Evolutionary conservation across 2,888 invertebrate species (phyloP).

Genomic region (Cosmopolites sordidus): DNA sequence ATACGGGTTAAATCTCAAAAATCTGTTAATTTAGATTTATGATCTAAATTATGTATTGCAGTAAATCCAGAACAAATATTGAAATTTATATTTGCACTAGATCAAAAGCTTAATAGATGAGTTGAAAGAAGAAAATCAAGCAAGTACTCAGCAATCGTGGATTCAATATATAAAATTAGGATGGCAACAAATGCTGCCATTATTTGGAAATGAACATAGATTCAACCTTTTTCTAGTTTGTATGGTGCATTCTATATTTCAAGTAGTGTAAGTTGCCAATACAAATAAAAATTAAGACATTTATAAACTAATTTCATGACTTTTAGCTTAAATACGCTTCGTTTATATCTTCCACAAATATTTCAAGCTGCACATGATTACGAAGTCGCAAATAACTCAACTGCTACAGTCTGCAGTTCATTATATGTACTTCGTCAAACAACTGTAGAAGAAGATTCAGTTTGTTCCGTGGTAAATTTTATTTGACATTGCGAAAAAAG

Average conservation of each 20-base stretch:
- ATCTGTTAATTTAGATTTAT: too few species aligned
- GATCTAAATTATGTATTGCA: too few species aligned
- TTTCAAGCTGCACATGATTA: slow-evolving; percentile 64
- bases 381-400: slow-evolving; percentile 36
- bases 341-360: slow-evolving; percentile 83
- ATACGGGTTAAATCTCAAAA: too few species aligned
- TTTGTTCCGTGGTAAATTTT: slow-evolving; percentile 31
- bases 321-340: slow-evolving; percentile 70
- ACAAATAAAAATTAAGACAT: too few species aligned
- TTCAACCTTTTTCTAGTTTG: slow-evolving; percentile 56
- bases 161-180: slow-evolving; percentile 56
- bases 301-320: not conserved
- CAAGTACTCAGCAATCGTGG: slow-evolving; percentile 18
- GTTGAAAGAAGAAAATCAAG: slow-evolving; percentile 10
- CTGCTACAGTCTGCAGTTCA: slow-evolving; percentile 9
- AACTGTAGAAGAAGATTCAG: slow-evolving; percentile 13
- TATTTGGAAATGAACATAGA: slow-evolving; percentile 60
- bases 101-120: slow-evolving; percentile 41
- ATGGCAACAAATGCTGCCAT: slow-evolving; percentile 57
- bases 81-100: slow-evolving; percentile 32
- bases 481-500: too few species aligned
- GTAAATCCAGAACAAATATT: too few species aligned
- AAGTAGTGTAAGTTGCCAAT: slow-evolving; percentile 56
- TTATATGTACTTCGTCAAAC: slow-evolving; percentile 45
- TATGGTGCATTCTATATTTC: slow-evolving; percentile 5